Base-by-base conservation (phyloP, 2,888 invertebrate species). In the Drosophila sordidapex region DNA sequence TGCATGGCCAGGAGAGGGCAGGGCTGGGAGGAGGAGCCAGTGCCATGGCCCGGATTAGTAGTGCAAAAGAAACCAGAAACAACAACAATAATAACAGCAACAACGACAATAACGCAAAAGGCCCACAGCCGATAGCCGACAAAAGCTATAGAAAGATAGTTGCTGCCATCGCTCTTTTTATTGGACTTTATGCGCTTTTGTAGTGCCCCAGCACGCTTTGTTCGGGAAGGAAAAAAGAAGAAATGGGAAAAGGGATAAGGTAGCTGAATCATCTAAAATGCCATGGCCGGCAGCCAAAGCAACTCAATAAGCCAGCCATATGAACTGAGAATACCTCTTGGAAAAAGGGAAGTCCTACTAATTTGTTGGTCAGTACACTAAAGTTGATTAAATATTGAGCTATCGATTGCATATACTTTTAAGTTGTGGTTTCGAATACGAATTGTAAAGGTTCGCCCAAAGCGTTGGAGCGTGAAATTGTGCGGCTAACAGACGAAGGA, bases 111-210 rank as follows among this genome's bases (percentile, higher is more conserved):
- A 57, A 56, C 38, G 21, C 48, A 53, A 89, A 84, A 84, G 81
- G 83, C 86, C 75, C 74, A 86, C 70, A 89, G 56, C 29, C 56
- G 89, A 84, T 88, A 88, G 86, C 72, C 81, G 70, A 74, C 83
- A 59, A 79, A 72, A 82, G 74, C 79, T 72, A 80, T 85, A 82
- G 89, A 89, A 78, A 89, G 87, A 89, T 88, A 87, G 89, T 90
- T 83, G 86, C 74, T 80, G 86, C 79, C 88, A 75, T 78, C 86
- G 83, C 74, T 80, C 83, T 85, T 84, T 89, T 88, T 87, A 86
- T 89, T 89, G 83, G 88, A 85, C 86, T 87, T 85, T 87, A 89
- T 89, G 88, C 89, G 83, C 90, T 87, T 86, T 87, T 86, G 85
- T 87, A 76, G 70, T 70, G 64, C 56, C 66, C 61, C 53, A 43